These are phyloP conservation scores for Leptodirus hochenwartii DNA, from an alignment of 2,888 invertebrate species.

Conservation along the genomic window DNA sequence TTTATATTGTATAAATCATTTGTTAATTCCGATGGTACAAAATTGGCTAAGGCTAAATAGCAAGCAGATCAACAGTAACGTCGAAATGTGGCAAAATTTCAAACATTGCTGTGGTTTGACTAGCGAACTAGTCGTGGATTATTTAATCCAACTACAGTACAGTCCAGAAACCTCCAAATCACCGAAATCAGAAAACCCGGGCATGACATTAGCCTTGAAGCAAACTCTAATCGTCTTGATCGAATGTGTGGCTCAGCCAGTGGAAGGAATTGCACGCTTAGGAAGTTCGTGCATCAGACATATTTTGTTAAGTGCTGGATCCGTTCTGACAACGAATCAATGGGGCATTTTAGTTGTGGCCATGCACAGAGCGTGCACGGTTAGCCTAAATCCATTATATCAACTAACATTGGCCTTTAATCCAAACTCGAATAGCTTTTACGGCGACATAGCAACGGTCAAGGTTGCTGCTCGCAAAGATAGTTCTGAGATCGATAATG, in stretches of 20 bases:
- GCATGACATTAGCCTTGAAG: constrained; percentile 62
- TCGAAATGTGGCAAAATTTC: constrained; percentile 83
- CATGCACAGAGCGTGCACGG: constrained; percentile 65
- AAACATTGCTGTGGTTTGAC: constrained; percentile 90
- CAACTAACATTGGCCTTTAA: constrained; percentile 82
- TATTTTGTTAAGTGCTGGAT: constrained; percentile 66
- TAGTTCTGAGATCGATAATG: constrained; percentile 66
- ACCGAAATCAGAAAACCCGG: constrained; percentile 29
- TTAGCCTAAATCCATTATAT: constrained; percentile 73
- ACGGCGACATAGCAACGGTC: constrained; percentile 80
- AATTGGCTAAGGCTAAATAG: constrained; percentile 63
- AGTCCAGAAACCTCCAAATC: constrained; percentile 19
- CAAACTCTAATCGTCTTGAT: constrained; percentile 71
- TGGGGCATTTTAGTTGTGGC: constrained; percentile 76
- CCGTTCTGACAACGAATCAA: constrained; percentile 60
- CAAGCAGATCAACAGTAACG: constrained; percentile 4
- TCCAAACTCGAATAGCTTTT: constrained; percentile 83
- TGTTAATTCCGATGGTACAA: constrained; percentile 82
- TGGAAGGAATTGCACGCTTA: constrained; percentile 75
- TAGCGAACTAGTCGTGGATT: constrained; percentile 78
- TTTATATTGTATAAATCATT: constrained; percentile 79
- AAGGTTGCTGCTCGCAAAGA: constrained; percentile 86
- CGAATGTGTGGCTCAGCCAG: constrained; percentile 80
- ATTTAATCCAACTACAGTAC: constrained; percentile 57
- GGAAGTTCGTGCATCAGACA: constrained; percentile 86